A percentile compares a stretch with the other conserved stretches of the same genome.
Evolutionary conservation across 2,888 invertebrate genomes (phyloP).

Genomic region (Cancer borealis): DNA sequence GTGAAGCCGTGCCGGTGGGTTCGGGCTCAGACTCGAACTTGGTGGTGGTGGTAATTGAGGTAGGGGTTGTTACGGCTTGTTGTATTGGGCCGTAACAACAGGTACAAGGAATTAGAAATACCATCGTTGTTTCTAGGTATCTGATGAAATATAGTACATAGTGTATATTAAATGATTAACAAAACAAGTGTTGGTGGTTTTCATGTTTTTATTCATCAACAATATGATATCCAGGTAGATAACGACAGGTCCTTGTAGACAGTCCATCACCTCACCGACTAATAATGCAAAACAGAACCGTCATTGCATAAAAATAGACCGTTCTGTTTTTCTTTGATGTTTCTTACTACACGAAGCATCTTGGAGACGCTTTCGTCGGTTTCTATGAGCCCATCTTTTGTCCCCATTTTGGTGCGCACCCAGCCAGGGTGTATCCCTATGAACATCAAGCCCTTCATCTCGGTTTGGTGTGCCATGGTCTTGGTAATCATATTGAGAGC

Average conservation of each 20-base stretch:
- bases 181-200: neutral
- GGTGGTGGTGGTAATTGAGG: too few species aligned
- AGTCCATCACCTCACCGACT: neutral
- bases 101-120: neutral
- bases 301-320: conserved; percentile 34
- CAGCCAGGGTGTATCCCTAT: conserved; percentile 67
- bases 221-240: neutral
- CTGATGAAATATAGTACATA: too few species aligned
- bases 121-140: neutral
- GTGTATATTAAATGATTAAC: neutral
- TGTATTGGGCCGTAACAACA: too few species aligned
- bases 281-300: conserved; percentile 44
- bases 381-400: neutral
- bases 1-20: too few species aligned
- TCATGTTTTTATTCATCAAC: neutral
- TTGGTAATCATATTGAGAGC: conserved; percentile 69
- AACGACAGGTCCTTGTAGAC: neutral
- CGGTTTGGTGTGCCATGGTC: conserved; percentile 35
- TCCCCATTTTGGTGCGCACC: conserved; percentile 71
- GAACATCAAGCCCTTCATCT: conserved; percentile 55
- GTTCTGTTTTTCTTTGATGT: conserved; percentile 30
- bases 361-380: conserved; percentile 47
- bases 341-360: conserved; percentile 12
- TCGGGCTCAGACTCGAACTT: too few species aligned
- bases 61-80: too few species aligned